Evolutionary conservation across 1,140 invertebrate species (phyloP), one percentile per base, ranked within the genome.

Genomic region (Drosophila bocqueti): DNA sequence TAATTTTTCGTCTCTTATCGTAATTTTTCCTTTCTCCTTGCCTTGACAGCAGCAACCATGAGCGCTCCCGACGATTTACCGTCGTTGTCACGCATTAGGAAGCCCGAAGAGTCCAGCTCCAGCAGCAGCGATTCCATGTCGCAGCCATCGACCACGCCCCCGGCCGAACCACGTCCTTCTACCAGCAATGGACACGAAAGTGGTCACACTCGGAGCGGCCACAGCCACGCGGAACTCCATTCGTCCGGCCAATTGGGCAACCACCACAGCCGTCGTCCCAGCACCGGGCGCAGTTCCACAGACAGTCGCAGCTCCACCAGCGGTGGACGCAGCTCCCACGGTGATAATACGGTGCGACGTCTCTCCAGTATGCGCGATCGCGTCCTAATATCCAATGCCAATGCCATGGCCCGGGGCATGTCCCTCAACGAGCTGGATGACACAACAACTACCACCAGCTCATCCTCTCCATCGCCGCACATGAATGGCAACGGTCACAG

Each of bases 61-160:
- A 79, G 69, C 31, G 62, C 69, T 24, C 50, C 62, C 42, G 52
- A 79, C 31, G 76, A 79, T 10, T 42, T n/a, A 13, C 34, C 46
- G 13, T 58, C 62, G 21, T 52, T 47, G 4, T 38, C 43, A 15
- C 15, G 4, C 15, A 7, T 11, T 11, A 26, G 10, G 9, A 71
- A 59, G 18, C 60, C 43, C 40, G 47, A 45, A 45, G 18, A 63
- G 26, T 29, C 49, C 54, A 58, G 38, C 29, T 71, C 61, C 10
- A 36, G 57, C 45, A 58, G 57, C 45, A 58, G 42, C 7, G 49
- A 62, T 9, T 71, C 61, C 10, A 40, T 58, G 9, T 43, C 34
- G 4, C 21, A 8, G 29, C 21, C n/a, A 10, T 24, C 29, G 13
- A 49, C 47, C 47, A 21, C 45, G 15, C 29, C 34, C 1, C 24